A percentile compares a stretch with the other conserved stretches of the same genome.
phyloP scores from a whole-genome alignment of 2,113 vertebrate genomes.

The Laticauda laticaudata region DNA sequence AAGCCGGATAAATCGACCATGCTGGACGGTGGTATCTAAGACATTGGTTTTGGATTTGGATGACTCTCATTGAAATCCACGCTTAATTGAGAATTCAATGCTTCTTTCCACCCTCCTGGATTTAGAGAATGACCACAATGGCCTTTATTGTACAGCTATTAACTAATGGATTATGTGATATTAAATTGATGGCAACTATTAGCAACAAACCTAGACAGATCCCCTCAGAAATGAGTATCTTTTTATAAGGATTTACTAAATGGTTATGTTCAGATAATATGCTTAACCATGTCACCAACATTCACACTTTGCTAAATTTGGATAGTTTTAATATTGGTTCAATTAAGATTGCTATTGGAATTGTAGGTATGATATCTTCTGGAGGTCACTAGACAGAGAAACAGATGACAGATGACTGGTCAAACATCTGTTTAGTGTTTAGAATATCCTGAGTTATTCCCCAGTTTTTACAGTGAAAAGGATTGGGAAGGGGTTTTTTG shows the following conservation, averaged over 20 bases:
- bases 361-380: neutral
- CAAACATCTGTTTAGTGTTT: neutral
- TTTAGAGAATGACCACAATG: neutral
- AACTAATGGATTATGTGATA: neutral
- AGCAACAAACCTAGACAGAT: neutral
- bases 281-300: neutral
- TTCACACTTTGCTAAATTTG: neutral
- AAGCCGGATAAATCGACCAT: neutral
- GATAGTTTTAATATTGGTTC: neutral
- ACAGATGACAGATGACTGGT: neutral
- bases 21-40: neutral
- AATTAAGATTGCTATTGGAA: neutral
- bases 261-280: neutral
- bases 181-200: neutral
- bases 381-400: neutral
- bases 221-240: neutral
- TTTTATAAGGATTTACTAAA: neutral
- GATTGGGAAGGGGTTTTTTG: neutral
- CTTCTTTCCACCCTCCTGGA: neutral
- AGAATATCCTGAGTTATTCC: neutral
- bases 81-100: neutral
- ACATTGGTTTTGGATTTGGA: neutral
- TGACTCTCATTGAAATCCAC: neutral
- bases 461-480: neutral
- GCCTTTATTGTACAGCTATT: neutral